Evolutionary conservation across 37 sponge, comb jelly and placozoan species (phyloP).

Genomic region (Chondrosia reniformis): DNA sequence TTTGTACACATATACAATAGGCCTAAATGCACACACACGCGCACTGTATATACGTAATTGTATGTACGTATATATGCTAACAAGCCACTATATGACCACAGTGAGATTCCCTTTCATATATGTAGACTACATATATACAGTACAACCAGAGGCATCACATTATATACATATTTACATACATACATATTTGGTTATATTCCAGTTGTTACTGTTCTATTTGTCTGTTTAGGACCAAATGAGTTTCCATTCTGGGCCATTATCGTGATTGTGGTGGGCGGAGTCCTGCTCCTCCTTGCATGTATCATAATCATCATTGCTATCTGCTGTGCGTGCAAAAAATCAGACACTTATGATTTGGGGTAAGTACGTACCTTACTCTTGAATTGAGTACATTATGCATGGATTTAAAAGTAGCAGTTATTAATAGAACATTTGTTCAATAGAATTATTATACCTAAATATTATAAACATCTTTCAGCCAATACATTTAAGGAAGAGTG

Average conservation of each 20-base stretch:
- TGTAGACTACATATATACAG: too few relatives aligned
- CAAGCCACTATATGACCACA: neutral
- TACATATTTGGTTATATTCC: neutral
- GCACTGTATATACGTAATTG: neutral
- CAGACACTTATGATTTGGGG: conserved; percentile 13
- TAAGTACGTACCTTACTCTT: neutral
- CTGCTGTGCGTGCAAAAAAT: conserved; percentile 6
- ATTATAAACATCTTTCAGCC: too few relatives aligned
- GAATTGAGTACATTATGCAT: neutral
- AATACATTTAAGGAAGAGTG: too few relatives aligned
- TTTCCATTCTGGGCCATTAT: conserved; percentile 11
- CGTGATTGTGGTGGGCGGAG: conserved; percentile 24
- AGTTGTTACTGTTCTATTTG: too few relatives aligned
- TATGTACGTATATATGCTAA: neutral
- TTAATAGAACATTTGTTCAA: neutral
- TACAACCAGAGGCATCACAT: too few relatives aligned
- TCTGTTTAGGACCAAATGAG: too few relatives aligned
- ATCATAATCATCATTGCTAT: conserved; percentile 24
- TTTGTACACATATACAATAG: too few relatives aligned
- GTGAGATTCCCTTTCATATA: too few relatives aligned
- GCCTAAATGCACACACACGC: too few relatives aligned
- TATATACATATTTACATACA: neutral
- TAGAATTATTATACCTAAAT: too few relatives aligned
- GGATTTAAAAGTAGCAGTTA: neutral
- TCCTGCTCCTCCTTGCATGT: conserved; percentile 14